Percentiles rank a stretch among this genome's conserved stretches.
Conservation (phyloP, 2,888 invertebrate genomes). For the Andricus curvator region DNA sequence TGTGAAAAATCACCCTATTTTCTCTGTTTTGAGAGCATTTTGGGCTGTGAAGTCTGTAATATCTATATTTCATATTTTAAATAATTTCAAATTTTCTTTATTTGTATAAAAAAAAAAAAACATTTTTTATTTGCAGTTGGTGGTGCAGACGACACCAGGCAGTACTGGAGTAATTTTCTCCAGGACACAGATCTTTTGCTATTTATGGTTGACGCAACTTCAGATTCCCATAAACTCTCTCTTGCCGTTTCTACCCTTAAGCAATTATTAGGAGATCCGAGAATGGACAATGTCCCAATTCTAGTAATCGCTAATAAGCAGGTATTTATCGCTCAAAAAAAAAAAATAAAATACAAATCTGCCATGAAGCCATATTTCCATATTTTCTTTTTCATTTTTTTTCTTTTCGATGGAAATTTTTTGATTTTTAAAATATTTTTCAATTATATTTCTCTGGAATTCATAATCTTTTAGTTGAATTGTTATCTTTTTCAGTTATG, state of each 20-base stretch:
- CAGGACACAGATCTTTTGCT: constrained; percentile 77
- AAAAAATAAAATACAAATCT: neutral
- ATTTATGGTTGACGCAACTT: constrained; percentile 75
- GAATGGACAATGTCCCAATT: constrained; percentile 75
- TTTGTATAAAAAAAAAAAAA: neutral
- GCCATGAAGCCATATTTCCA: too few species aligned
- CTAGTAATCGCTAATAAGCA: constrained; percentile 77
- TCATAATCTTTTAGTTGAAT: too few species aligned
- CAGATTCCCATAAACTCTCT: constrained; percentile 71
- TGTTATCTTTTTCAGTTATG: too few species aligned
- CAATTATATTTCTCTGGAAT: too few species aligned
- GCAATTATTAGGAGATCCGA: constrained; percentile 74
- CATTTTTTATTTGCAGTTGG: constrained; percentile 67
- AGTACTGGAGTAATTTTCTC: constrained; percentile 75
- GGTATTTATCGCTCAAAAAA: constrained; percentile 57
- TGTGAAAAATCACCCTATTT: too few species aligned
- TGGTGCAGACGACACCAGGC: constrained; percentile 71
- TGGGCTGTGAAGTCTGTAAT: neutral
- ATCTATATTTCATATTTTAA: neutral
- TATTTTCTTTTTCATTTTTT: too few species aligned
- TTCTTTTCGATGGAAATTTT: too few species aligned
- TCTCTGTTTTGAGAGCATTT: too few species aligned
- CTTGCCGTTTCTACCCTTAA: constrained; percentile 72
- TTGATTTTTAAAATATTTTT: too few species aligned
- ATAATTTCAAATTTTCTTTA: constrained; percentile 3